Evolutionary conservation across 2,888 invertebrate species (phyloP), one percentile per base, ranked within the genome.

Genomic region (Chymomyza fuscimana): DNA sequence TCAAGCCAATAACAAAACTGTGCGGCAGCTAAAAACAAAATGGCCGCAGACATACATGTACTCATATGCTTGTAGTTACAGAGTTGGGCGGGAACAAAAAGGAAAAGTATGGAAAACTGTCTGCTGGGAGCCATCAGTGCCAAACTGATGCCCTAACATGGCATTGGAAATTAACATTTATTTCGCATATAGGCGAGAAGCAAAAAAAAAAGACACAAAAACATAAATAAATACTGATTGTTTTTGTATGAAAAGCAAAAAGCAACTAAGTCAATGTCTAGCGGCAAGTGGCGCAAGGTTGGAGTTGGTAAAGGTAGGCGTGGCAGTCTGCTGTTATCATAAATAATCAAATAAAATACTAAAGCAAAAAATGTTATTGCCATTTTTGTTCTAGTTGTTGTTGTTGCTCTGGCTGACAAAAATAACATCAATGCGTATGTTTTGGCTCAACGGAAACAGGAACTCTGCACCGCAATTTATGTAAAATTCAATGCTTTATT

Each of bases 401-500:
- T 46, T 51, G 5, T 60, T 59, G 15, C 40, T 40, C 65, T 62
- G 67, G 46, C 63, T 63, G 46, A 50, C 46, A 73, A 72, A 76
- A 68, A 65, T 76, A 72, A 78, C 67, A 46, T 56, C 67, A 77
- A 79, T 79, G 73, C 40, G 59, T 64, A 67, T 63, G 59, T 58
- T 58, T 58, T 58, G 16, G 16, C 52, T 54, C 52, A 54, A 76
- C 60, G 76, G 79, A 79, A 74, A 76, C 74, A 65, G 50, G 51
- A 54, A 60, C 74, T 76, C 77, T 69, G 79, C 80, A 67, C 76
- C 83, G 76, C 86, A 83, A 87, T 82, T 87, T 80, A 85, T 87
- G 86, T 81, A 74, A 87, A 81, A 87, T 74, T 83, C 86, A 86
- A 86, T 84, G 84, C 81, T 78, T 87, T 85, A 81, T 86, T 77